Base-by-base conservation (phyloP, 2,113 vertebrate genomes). In the Pseudolaguvia tuberculata region DNA sequence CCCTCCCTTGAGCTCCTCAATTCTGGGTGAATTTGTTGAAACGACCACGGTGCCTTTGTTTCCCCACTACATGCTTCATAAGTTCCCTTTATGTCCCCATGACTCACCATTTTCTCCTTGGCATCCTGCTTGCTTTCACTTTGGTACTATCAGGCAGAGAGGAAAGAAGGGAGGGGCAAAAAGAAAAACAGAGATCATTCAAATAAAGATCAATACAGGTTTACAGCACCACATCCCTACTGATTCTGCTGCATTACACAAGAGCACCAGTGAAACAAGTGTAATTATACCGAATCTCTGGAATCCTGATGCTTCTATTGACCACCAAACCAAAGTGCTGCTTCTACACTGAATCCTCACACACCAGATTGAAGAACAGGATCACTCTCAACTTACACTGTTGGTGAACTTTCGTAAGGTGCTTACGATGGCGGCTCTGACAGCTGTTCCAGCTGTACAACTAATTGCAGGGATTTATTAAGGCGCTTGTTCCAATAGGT, bases 51-150 rank as follows among this genome's bases (percentile, higher is more conserved):
- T 62, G 58, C 58, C 29, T 55, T 45, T 55, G 61, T 53, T 39
- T 15, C 23, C 29, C 50, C 23, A 7, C 59, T 55, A 14, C 31
- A 76, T 29, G 55, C 61, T 68, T 55, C 57, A 78, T 62, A 53
- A 57, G 35, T 61, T 56, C 42, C 52, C 20, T 75, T 45, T 53
- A 72, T 63, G 14, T 71, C 45, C 45, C 39, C 35, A 21, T 62
- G 69, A 84, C 92, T 93, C 83, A 94, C 93, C 91, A 88, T 91
- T 88, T 88, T 93, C 62, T 94, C 93, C 86, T 91, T 93, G 78
- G 91, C 89, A 73, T 94, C 93, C 79, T 89, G 89, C 80, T 90
- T 92, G 85, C 79, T 88, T 83, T 90, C 89, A 82, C 87, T 89
- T 79, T 92, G 91, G 88, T 91, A 92, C 94, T 90, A 86, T 69